phyloP scores from a whole-genome alignment of 2,888 invertebrate genomes.

The Megastigmus dorsalis region DNA sequence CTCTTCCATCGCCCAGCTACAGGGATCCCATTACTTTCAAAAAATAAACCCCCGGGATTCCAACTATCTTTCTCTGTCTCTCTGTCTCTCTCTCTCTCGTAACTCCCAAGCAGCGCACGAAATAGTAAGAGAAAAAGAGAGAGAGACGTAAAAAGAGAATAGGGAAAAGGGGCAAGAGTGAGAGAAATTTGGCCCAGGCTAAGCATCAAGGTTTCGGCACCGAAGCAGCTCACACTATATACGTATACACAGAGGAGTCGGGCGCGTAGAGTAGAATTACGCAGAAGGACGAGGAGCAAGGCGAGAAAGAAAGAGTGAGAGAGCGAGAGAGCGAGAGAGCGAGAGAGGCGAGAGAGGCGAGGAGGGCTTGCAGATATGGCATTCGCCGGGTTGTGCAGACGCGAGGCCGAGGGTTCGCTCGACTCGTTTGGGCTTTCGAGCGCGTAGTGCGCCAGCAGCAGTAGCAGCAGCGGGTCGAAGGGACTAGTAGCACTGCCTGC shows the following conservation, averaged over 20 bases:
- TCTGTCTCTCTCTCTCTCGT: no score
- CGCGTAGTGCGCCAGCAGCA: constrained; percentile 3
- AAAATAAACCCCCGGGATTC: no score
- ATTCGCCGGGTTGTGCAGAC: not conserved
- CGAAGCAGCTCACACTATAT: not conserved
- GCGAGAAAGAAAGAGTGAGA: not conserved
- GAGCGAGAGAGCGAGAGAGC: not conserved
- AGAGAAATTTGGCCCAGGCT: not conserved
- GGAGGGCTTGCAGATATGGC: not conserved
- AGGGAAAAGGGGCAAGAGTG: not conserved
- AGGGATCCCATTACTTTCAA: not conserved
- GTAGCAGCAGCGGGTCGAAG: constrained; percentile 38
- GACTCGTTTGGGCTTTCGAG: constrained; percentile 37
- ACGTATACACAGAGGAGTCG: not conserved
- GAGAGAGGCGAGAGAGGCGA: not conserved
- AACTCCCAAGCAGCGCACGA: no score
- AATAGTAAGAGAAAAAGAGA: not conserved
- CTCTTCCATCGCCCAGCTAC: not conserved
- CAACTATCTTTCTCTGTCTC: no score
- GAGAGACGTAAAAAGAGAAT: not conserved
- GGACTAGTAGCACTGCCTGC: constrained; percentile 5
- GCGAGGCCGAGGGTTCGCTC: not conserved
- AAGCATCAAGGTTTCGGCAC: not conserved
- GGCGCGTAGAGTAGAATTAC: no score
- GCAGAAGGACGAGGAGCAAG: not conserved